Base-by-base conservation (phyloP, 1,140 invertebrate species). In the Oscheius sp. region DNA sequence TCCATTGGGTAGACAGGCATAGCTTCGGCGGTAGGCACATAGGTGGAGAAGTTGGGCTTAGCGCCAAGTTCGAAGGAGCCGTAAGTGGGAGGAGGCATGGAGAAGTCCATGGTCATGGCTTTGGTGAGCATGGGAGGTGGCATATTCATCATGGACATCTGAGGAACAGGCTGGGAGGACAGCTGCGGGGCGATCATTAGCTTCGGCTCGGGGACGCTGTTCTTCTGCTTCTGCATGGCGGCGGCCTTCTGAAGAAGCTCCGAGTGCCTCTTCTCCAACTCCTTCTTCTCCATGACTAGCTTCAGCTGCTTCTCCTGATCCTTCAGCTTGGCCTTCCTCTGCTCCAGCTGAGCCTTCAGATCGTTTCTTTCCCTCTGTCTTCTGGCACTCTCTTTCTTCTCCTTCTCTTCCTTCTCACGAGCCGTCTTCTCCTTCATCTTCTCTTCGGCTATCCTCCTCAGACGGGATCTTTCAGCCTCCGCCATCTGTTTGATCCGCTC, bases 231-330 rank as follows among this genome's bases (percentile, higher is more conserved):
- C 18, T 7, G 31, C 15, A 36, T n/a, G 18, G 18, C 61, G 7
- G 31, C 10, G 26, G 61, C 31, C 35, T 63, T 26, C 32, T 63
- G 26, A 32, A 32, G 32, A 34, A 36, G 15, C 18, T 68, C 2
- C 10, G 10, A 3, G 31, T 68, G 64, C 45, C 66, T 68, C 45
- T 29, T 59, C 18, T 68, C 2, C 10, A 20, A 3, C 52, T 68
- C 63, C 45, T 49, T 68, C 45, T 29, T 59, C 55, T 67, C 46
- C 28, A 66, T 49, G 4, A 66, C 66, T 34, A 20, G 64, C 66
- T 68, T 64, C 26, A 29, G 32, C 45, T 26, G 15, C 15, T 64
- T 20, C 35, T 68, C n/a, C 28, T 29, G 20, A 13, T 29, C 23
- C 58, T 18, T 3, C 18, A 58, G 20, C 45, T 63, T 32, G 18